These are phyloP conservation scores for Oscheius onirici DNA, from an alignment of 2,888 invertebrate genomes.

Conservation along the genomic window DNA sequence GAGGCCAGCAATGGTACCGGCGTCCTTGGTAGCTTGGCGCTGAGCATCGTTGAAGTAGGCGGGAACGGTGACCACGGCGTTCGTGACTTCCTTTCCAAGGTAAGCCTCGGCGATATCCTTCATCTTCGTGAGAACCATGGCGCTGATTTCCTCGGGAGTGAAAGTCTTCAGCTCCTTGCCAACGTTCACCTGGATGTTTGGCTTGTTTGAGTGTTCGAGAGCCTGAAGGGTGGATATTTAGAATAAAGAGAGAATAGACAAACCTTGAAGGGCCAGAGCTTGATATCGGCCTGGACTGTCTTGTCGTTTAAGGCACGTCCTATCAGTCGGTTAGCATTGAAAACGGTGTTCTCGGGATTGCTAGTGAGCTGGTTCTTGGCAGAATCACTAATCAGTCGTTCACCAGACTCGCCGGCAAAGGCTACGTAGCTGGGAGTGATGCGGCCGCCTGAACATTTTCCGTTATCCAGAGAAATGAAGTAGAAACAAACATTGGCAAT, in stretches of 20 bases:
- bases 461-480: no score
- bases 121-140: constrained; percentile 81
- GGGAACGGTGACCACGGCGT: constrained; percentile 91
- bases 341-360: constrained; percentile 98
- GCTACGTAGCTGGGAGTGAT: no score
- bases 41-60: constrained; percentile 99
- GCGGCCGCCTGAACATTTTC: no score
- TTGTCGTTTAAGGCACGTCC: constrained; percentile 92
- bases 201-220: constrained; percentile 89
- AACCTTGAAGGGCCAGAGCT: constrained; percentile 92
- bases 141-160: constrained; percentile 98
- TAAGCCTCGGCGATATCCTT: constrained; percentile 71
- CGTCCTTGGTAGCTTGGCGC: constrained; percentile 84
- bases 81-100: constrained; percentile 80
- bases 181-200: constrained; percentile 87
- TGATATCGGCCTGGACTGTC: constrained; percentile 92
- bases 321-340: constrained; percentile 96
- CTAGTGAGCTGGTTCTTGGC: constrained; percentile 98
- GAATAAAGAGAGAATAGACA: neutral
- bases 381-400: constrained; percentile 87
- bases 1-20: constrained; percentile 88
- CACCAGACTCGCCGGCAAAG: no score
- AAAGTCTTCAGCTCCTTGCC: constrained; percentile 85
- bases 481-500: no score
- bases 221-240: constrained; percentile 77